These are phyloP conservation scores for Acanthornis magna DNA, from an alignment of 2,797 vertebrate genomes.

Conservation along the genomic window DNA sequence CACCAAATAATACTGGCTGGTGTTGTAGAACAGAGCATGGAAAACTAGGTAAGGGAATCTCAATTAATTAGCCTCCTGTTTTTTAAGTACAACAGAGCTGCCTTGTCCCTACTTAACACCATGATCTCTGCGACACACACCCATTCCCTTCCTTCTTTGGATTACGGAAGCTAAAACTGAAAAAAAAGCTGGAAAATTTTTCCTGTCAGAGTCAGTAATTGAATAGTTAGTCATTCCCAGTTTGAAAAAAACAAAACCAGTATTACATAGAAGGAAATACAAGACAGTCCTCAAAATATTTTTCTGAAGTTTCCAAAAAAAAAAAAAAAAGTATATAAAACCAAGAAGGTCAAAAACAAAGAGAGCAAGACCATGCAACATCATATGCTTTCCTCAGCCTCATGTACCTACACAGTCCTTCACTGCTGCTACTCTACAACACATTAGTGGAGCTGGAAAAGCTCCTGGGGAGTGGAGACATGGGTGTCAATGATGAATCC, in stretches of 20 bases:
- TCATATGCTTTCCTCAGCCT: rapidly evolving
- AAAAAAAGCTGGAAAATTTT: neutral
- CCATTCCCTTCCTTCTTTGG: neutral
- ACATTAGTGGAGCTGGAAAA: neutral
- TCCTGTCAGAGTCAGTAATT: neutral
- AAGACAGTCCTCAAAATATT: neutral
- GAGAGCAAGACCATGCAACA: neutral
- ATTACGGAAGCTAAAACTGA: neutral
- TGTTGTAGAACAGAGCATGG: neutral
- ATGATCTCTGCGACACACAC: neutral
- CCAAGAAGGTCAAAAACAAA: neutral
- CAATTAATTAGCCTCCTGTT: neutral
- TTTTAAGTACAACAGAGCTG: neutral
- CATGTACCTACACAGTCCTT: neutral
- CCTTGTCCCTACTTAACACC: neutral
- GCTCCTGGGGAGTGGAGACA: neutral
- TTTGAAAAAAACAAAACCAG: neutral
- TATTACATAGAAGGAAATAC: neutral
- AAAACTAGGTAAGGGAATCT: neutral
- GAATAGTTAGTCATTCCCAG: neutral
- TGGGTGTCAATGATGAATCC: neutral
- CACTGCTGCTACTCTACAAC: neutral
- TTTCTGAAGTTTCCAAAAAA: neutral
- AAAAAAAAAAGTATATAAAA: neutral
- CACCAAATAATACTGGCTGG: neutral